Evolutionary conservation across 2,888 invertebrate species (phyloP), one percentile per base, ranked within the genome.

Genomic region (Himalopsyche kuldschensis): DNA sequence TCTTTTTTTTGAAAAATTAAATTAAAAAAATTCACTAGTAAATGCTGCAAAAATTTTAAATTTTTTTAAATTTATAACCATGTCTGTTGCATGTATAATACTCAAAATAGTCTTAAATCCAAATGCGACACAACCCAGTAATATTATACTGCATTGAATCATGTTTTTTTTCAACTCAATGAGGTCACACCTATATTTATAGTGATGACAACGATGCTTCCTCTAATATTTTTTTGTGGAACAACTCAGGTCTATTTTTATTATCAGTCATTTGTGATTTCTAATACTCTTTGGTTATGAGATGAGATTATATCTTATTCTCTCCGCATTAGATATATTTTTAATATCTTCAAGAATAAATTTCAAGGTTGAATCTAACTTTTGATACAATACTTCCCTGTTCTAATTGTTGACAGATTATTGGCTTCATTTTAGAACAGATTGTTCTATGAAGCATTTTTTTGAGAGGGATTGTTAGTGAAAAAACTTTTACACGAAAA

Each of bases 141-240:
- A 41, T 35, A 76, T 35, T 41, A 76, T 76, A 35, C 76, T 76
- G 76, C 76, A 32, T 76, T 76, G 76, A 41, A 76, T 76, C 69
- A 69, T 69, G 27, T 69, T 69, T 69, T 69, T 69, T 69, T 11
- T 69, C 69, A 24, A 69, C 69, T 69, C 15, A 69, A 69, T 69
- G 69, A 69, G 69, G 69, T 69, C 69, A 69, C 69, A 69, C 69
- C 69, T 69, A 69, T 69, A 69, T 69, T 69, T 69, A 69, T 69
- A 69, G 69, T 69, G 27, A 69, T 69, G 69, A 69, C 69, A 27
- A 15, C 15, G 55, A 20, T 55, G 55, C 5, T 55, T 55, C 10
- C 20, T 55, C 55, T 55, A 55, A 55, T 55, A 55, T 24, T 55
- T 55, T 24, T 55, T 55, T n/a, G 55, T 55, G 55, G 55, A 55